Base-by-base conservation (phyloP, 2,797 vertebrate genomes). In the Sebastes kiyomatsui region DNA sequence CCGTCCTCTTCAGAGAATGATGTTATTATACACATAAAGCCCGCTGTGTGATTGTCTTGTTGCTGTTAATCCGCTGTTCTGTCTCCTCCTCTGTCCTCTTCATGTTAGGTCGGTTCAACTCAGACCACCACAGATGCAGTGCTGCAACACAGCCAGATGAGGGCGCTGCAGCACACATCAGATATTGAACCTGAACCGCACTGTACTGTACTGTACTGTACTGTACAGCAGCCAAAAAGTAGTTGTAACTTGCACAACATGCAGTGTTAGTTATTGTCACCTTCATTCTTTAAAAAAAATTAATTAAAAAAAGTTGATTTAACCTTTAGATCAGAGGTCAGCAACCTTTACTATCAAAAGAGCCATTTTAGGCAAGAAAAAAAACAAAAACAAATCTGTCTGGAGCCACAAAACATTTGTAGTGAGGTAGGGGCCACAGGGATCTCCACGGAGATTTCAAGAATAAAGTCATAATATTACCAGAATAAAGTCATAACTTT, bases 81-180 rank as follows among this genome's bases (percentile, higher is more conserved):
- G 28, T 72, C 69, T 78, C 81, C 80, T 71, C 66, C 59, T 42
- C 46, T 22, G 73, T 7, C 35, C 72, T 11, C n/a, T 14, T 87
- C 88, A 87, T 81, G 74, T 85, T 87, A 67, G 75, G 82, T 32
- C 62, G 58, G 28, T 64, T 72, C n/a, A 42, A 27, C 27, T 64
- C 38, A 22, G 6, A 33, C 42, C 14, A 13, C 42, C 46, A 20
- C 59, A 5, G n/a, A 11, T 30, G 23, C 56, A 58, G 11, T 60
- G 8, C 28, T 2, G 4, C 0, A 6, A 2, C 0, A 2, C 2
- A 2, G 6, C 61, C 90, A 78, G 42, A 0, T 0, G 90, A 20
- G 80, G 84, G 85, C 79, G 86, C 90, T 79, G 35, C 38, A 7
- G 4, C 11, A 33, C 1, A 49, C 2, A 33, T n/a, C 14, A 3